phyloP scores from a whole-genome alignment of 2,888 invertebrate species.

The Cheilosia variabilis region DNA sequence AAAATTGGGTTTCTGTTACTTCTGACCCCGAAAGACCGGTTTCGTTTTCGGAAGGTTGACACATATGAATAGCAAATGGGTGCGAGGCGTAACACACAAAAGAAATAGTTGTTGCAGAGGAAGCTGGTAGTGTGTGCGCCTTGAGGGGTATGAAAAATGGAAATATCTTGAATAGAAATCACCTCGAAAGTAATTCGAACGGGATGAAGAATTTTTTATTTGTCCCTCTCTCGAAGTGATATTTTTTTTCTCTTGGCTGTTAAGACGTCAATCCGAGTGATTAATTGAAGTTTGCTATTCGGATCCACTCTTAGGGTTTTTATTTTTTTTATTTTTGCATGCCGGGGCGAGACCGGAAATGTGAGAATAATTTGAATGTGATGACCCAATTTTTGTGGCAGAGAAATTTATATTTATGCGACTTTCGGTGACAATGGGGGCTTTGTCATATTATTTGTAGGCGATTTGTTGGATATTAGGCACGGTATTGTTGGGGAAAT shows the following conservation, averaged over 20 bases:
- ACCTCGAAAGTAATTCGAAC: slow-evolving; percentile 70
- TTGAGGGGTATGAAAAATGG: slow-evolving; percentile 49
- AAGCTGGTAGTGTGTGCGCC: slow-evolving; percentile 4
- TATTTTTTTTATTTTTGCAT: slow-evolving; percentile 23
- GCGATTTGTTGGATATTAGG: slow-evolving; percentile 10
- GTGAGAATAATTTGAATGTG: slow-evolving; percentile 68
- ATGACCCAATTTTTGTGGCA: slow-evolving; percentile 48
- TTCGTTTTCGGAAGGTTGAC: slow-evolving; percentile 36
- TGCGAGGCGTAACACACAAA: slow-evolving; percentile 47
- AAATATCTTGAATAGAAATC: slow-evolving; percentile 70
- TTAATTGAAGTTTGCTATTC: slow-evolving; percentile 68
- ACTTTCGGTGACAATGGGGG: slow-evolving; percentile 37
- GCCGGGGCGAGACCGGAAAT: slow-evolving; percentile 38
- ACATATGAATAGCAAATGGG: slow-evolving; percentile 59
- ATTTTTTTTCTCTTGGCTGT: slow-evolving; percentile 37
- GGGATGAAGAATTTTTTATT: slow-evolving; percentile 51
- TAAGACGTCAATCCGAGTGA: slow-evolving; percentile 72
- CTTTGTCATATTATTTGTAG: slow-evolving; percentile 38
- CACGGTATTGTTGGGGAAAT: slow-evolving; percentile 4
- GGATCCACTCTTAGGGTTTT: slow-evolving; percentile 28
- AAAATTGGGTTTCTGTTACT: slow-evolving; percentile 53
- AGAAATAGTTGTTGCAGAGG: slow-evolving; percentile 52
- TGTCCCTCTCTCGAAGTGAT: slow-evolving; percentile 6
- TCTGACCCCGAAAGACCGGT: slow-evolving; percentile 55
- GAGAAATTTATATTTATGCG: slow-evolving; percentile 15